Evolutionary conservation across 1,140 invertebrate genomes (phyloP), one percentile per base, ranked within the genome.

Genomic region (Wiebesia pumilae): DNA sequence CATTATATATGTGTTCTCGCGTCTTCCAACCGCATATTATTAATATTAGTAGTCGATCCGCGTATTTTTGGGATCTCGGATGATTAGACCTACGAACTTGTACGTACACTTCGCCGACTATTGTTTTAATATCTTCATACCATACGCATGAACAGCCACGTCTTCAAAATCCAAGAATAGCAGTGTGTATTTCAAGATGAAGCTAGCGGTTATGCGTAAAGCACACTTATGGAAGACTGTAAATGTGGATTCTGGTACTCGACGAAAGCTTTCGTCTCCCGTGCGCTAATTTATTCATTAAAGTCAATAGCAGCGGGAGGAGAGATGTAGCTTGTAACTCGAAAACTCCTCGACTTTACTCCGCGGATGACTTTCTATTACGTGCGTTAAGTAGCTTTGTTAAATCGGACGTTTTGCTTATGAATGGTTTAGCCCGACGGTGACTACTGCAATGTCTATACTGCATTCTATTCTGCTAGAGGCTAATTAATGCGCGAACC

Each of bases 261-360:
- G 33, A 24, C 27, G 27, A 67, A 47, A 51, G 47, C 73, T 58
- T n/a, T 33, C 83, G 83, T 77, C 79, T 65, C 67, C 27, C 82
- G 21, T 65, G 65, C 77, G 86, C 86, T 87, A 87, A 87, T 87
- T 87, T 87, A 87, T 87, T 87, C 86, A 83, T 87, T 83, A 87
- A 87, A 87, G 86, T 84, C 86, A 87, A 87, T 81, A 83, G 51
- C 35, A 62, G n/a, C 40, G 27, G 9, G 58, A 30, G 58, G 43
- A 58, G 81, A 80, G 75, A 40, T 21, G 85, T 71, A 43, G 75
- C 86, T 77, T 79, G 69, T 83, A 83, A 67, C 85, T 86, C 35
- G 73, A 54, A 71, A 79, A 82, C 81, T 86, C 73, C 77, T 65
- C 67, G 58, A 33, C 12, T 78, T 58, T 82, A 62, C 65, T 33